These are phyloP conservation scores for Liodrosophila aerea DNA, from an alignment of 2,888 invertebrate genomes.

Conservation along the genomic window DNA sequence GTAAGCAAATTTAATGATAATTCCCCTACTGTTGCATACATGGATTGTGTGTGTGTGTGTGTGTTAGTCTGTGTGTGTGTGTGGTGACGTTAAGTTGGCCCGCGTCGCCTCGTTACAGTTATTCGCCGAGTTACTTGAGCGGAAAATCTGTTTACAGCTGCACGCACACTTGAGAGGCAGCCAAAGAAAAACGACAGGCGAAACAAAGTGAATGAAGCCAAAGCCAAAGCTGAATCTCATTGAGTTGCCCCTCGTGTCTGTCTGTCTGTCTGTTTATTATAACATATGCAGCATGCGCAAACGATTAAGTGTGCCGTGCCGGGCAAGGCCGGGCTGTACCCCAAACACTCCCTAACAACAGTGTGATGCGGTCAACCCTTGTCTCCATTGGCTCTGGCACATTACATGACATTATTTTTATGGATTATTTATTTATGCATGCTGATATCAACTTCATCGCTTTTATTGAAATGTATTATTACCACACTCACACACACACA, in stretches of 20 bases:
- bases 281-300: slow-evolving; percentile 18
- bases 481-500: background rate
- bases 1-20: slow-evolving; percentile 76
- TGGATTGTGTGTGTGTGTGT: background rate
- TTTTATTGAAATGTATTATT: slow-evolving; percentile 55
- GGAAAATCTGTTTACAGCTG: slow-evolving; percentile 78
- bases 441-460: slow-evolving; percentile 56
- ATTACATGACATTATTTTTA: slow-evolving; percentile 72
- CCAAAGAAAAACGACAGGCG: slow-evolving; percentile 21
- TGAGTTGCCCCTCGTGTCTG: background rate
- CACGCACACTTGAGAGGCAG: slow-evolving; percentile 70
- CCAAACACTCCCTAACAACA: no score
- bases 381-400: slow-evolving; percentile 16
- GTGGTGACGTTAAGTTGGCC: slow-evolving; percentile 32
- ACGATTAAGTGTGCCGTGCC: slow-evolving; percentile 39
- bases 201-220: slow-evolving; percentile 23
- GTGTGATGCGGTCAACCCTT: background rate
- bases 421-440: slow-evolving; percentile 70
- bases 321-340: background rate
- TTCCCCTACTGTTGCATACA: slow-evolving; percentile 25
- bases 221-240: slow-evolving; percentile 20
- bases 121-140: slow-evolving; percentile 72
- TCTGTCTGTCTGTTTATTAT: slow-evolving; percentile 5
- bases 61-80: slow-evolving; percentile 1
- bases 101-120: slow-evolving; percentile 67